phyloP scores from a whole-genome alignment of 2,797 vertebrate genomes.

The Rhadinocentrus ornatus region DNA sequence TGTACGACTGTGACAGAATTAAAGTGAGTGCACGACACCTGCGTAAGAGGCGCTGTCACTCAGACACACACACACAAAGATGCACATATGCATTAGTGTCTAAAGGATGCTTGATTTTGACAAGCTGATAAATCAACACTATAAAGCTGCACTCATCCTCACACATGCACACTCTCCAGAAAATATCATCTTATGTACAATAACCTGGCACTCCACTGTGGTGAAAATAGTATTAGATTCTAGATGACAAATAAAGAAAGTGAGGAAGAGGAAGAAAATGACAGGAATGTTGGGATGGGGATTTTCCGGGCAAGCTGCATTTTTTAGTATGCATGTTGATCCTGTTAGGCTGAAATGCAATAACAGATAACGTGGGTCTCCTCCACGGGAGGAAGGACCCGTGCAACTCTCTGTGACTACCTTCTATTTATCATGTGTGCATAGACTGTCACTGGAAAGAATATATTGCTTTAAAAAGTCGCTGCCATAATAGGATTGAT shows the following conservation, averaged over 20 bases:
- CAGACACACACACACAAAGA: slow-evolving; percentile 51
- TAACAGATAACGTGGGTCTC: slow-evolving; percentile 80
- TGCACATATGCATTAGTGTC: slow-evolving; percentile 64
- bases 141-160: slow-evolving; percentile 69
- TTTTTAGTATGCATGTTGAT: slow-evolving; percentile 84
- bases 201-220: slow-evolving; percentile 80
- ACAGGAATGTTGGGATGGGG: slow-evolving; percentile 70
- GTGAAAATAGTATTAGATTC: slow-evolving; percentile 81
- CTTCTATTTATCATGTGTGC: slow-evolving; percentile 84
- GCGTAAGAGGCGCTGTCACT: slow-evolving; percentile 66
- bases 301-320: slow-evolving; percentile 70
- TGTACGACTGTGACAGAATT: slow-evolving; percentile 64
- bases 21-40: slow-evolving; percentile 53
- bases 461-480: slow-evolving; percentile 89
- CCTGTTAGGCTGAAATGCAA: slow-evolving; percentile 83
- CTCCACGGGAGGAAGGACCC: slow-evolving; percentile 75
- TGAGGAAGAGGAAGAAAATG: slow-evolving; percentile 67
- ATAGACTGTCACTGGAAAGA: slow-evolving; percentile 82
- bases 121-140: slow-evolving; percentile 84
- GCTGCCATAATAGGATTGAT: slow-evolving; percentile 84
- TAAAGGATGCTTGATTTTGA: slow-evolving; percentile 78
- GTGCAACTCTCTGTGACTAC: slow-evolving; percentile 80
- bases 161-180: slow-evolving; percentile 40
- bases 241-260: slow-evolving; percentile 84
- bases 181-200: slow-evolving; percentile 83